Base-by-base conservation (phyloP, 2,888 invertebrate species). In the Sicus ferrugineus region DNA sequence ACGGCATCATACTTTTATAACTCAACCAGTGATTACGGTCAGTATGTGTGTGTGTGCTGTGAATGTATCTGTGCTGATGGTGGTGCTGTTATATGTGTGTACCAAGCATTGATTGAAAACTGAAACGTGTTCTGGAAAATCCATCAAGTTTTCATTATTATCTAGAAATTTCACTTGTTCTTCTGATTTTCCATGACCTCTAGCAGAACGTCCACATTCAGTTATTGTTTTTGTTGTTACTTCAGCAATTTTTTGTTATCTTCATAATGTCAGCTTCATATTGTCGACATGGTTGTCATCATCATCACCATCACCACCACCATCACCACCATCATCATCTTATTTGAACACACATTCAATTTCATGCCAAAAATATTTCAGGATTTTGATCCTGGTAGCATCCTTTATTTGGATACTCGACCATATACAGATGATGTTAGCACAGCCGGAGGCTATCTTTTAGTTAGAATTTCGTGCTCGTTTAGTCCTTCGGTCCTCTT, bases 21-120 rank as follows among this genome's bases (percentile, higher is more conserved):
- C 21, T 31, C 52, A 19, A 21, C 74, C 75, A 42, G 73, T 75
- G 76, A 42, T 73, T 75, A 76, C 76, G 77, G 77, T 79, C 75
- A 76, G 73, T 64, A 65, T 68, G 70, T 73, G 64, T 63, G 66
- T 71, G 21, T 38, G 2, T 67, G 38, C 42, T 28, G 30, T 21
- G 42, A 4, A 16, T 63, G 21, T 48, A 14, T 61, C 30, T 42
- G 28, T 26, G 46, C 19, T 48, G 11, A 5, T 42, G 34, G 14
- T 38, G 42, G 34, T 56, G 42, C 65, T 34, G 28, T 64, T 28
- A 26, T 56, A 38, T 28, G 59, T 58, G 58, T 67, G 28, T 58
- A 46, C 30, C 26, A 42, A 48, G 31, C 67, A 46, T 58, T 48
- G 58, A 67, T 67, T 67, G 67, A 67, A 67, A 59, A 67, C 67